These are phyloP conservation scores for Slavum lentiscoides DNA, from an alignment of 2,888 invertebrate species.

Conservation along the genomic window DNA sequence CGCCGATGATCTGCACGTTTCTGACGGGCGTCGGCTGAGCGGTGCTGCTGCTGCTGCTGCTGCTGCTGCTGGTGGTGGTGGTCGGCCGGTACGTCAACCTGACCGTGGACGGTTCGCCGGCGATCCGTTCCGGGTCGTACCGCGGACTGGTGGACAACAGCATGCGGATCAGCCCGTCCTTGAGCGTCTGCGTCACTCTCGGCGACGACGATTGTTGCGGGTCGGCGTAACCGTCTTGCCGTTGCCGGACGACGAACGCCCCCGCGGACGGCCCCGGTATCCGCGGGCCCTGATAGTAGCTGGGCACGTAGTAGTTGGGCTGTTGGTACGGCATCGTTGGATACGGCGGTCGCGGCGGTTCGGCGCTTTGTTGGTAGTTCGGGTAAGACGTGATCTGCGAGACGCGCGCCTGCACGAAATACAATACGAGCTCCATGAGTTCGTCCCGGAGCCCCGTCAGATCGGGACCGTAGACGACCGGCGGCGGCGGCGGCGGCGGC, in stretches of 20 bases:
- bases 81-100: slow-evolving; percentile 1
- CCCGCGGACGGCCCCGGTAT: not conserved
- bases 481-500: slow-evolving; percentile 20
- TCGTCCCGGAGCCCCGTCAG: slow-evolving; percentile 56
- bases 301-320: slow-evolving; percentile 42
- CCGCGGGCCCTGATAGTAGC: slow-evolving; percentile 46
- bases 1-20: slow-evolving; percentile 56
- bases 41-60: not conserved
- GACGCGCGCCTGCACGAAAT: slow-evolving; percentile 56
- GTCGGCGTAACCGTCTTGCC: slow-evolving; percentile 34
- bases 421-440: slow-evolving; percentile 57
- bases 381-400: slow-evolving; percentile 19
- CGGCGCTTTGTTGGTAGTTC: not conserved
- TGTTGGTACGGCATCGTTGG: slow-evolving; percentile 28
- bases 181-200: slow-evolving; percentile 32
- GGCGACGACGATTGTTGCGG: slow-evolving; percentile 40
- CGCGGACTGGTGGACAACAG: slow-evolving; percentile 55
- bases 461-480: slow-evolving; percentile 30
- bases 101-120: not conserved
- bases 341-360: slow-evolving; percentile 17
- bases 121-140: not conserved
- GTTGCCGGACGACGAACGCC: slow-evolving; percentile 31
- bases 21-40: slow-evolving; percentile 55
- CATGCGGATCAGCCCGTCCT: slow-evolving; percentile 56
- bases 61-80: no score